Base-by-base conservation (phyloP, 2,888 invertebrate genomes). In the Netelia fuscicornis region DNA sequence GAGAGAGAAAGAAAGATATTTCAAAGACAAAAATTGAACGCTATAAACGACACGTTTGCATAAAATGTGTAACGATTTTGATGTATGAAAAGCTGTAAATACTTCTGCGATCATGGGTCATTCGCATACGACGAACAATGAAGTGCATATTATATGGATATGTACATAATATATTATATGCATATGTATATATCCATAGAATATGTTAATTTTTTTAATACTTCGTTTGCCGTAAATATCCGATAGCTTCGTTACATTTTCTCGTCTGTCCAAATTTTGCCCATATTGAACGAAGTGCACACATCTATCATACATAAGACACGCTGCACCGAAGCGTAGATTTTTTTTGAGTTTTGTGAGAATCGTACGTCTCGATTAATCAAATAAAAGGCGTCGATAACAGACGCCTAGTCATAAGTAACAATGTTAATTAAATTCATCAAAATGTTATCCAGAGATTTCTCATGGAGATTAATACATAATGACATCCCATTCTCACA, bases 271-370 rank as follows among this genome's bases (percentile, higher is more conserved):
- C 11, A 72, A 23, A 67, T 44, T 74, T 74, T 71, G 65, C 68
- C 48, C 65, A 72, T 83, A 67, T 77, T 80, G n/a, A 74, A 82
- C 30, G 56, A 68, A 74, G 67, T 72, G 70, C 80, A 71, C 77
- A 75, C 81, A 75, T 86, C 56, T 71, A 79, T 82, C 82, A 71
- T 79, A 79, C 81, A 82, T 54, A 71, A 82, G 78, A 77, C 77
- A 70, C 81, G 52, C 64, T 85, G 78, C 81, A 85, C 81, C 75
- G 68, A 79, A 77, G 44, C 82, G 81, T 85, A 83, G 79, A 72
- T 72, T 79, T 85, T 79, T 76, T 56, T 64, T 81, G 75, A 52
- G 23, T 80, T 81, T 82, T 86, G 87, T 88, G 87, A 88, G 86
- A 87, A 87, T 81, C 62, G 65, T 77, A 44, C 72, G 80, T 70